These are phyloP conservation scores for Gymnodraco acuticeps DNA, from an alignment of 2,797 vertebrate genomes.

Conservation along the genomic window DNA sequence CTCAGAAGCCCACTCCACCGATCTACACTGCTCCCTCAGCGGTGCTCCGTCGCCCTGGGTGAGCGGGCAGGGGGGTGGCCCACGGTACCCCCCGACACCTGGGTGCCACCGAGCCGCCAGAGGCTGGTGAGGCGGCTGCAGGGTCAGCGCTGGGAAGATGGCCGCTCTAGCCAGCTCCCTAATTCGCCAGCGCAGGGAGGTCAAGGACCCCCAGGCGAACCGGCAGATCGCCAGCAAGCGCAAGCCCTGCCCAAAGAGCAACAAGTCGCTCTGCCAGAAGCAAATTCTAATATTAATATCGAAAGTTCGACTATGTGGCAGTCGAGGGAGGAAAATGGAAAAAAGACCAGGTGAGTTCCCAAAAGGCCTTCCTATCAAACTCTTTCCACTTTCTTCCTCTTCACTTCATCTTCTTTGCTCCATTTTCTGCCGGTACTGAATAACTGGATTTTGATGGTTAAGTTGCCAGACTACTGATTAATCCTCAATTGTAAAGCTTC, in stretches of 20 bases:
- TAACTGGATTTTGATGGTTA: slow-evolving; percentile 62
- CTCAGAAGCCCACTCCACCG: slow-evolving; percentile 44
- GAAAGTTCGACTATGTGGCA: slow-evolving; percentile 92
- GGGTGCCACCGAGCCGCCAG: slow-evolving; percentile 73
- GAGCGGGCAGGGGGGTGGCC: slow-evolving; percentile 82
- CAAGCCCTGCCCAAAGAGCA: slow-evolving; percentile 91
- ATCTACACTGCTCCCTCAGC: slow-evolving; percentile 58
- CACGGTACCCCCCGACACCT: slow-evolving; percentile 80
- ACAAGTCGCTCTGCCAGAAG: slow-evolving; percentile 94
- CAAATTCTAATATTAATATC: slow-evolving; percentile 93
- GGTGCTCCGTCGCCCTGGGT: slow-evolving; percentile 81
- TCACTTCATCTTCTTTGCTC: slow-evolving; percentile 28
- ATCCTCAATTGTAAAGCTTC: slow-evolving; percentile 69
- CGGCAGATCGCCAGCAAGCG: slow-evolving; percentile 89
- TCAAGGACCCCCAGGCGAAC: slow-evolving; percentile 90
- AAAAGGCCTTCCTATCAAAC: slow-evolving; percentile 18
- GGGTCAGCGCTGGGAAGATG: slow-evolving; percentile 84
- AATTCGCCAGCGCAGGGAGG: slow-evolving; percentile 92
- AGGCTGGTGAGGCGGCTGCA: slow-evolving; percentile 71
- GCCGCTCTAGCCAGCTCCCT: slow-evolving; percentile 93
- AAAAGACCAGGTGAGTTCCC: slow-evolving; percentile 90
- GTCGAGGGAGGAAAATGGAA: slow-evolving; percentile 86
- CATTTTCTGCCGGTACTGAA: slow-evolving; percentile 38
- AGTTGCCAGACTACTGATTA: slow-evolving; percentile 72
- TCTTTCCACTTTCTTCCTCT: neutral